Percentiles rank a stretch among this genome's conserved stretches.
These are phyloP conservation scores for Polydrusus cervinus DNA, from an alignment of 2,888 invertebrate species.

Conservation along the genomic window DNA sequence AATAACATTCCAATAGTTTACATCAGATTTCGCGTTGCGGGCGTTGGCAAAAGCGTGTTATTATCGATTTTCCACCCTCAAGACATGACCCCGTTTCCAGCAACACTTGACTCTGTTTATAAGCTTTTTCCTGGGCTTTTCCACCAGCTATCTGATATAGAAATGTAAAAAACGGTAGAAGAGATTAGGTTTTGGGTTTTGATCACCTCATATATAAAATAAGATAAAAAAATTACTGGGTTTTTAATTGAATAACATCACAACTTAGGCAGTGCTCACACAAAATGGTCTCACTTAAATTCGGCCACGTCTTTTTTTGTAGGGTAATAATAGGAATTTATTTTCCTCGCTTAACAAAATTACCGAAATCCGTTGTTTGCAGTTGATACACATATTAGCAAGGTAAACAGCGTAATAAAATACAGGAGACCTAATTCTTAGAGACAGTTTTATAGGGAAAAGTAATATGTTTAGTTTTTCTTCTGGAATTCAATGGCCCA, in stretches of 20 bases:
- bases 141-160: neutral
- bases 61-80: slow-evolving; percentile 49
- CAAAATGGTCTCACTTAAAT: no score
- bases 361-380: slow-evolving; percentile 16
- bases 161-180: neutral
- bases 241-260: no score
- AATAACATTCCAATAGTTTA: slow-evolving; percentile 36
- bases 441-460: slow-evolving; percentile 10
- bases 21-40: slow-evolving; percentile 42
- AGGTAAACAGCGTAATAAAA: slow-evolving; percentile 44
- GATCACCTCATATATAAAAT: no score
- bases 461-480: slow-evolving; percentile 4
- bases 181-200: no score
- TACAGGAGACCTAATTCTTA: slow-evolving; percentile 32
- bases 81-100: slow-evolving; percentile 41
- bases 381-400: slow-evolving; percentile 33
- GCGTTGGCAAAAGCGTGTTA: slow-evolving; percentile 47
- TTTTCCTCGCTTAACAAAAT: neutral
- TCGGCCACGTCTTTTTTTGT: no score
- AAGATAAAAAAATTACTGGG: no score
- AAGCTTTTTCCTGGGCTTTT: slow-evolving; percentile 6
- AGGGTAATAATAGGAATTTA: neutral
- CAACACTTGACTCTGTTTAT: slow-evolving; percentile 22
- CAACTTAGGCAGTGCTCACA: no score
- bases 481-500: slow-evolving; percentile 1